Evolutionary conservation across 2,888 invertebrate species (phyloP), one percentile per base, ranked within the genome.

Genomic region (Fragum whitleyi): DNA sequence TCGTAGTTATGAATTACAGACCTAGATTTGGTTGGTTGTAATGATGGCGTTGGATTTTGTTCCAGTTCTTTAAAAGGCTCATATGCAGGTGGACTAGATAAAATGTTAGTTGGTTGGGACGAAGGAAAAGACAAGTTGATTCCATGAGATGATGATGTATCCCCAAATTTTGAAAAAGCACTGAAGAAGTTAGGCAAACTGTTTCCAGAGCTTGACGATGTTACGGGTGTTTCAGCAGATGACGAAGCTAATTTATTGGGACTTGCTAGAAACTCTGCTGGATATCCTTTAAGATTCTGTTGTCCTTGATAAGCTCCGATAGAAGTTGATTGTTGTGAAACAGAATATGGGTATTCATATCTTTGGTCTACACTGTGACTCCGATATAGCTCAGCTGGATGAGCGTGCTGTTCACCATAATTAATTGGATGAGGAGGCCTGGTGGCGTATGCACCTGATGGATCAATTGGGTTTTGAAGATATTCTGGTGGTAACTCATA

Each of bases 131-230:
- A 53, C 21, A 76, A 55, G 23, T n/a, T 59, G 26, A 74, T 7
- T 36, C 39, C 55, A 29, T 74, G 73, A 47, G 23, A 9, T 76
- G 61, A 9, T 76, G 61, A 26, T 5, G n/a, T 72, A 61, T 61
- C 61, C 16, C 32, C 61, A 19, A 61, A 16, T 28, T 68, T 73
- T 29, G 81, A 77, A 69, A 81, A 82, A 7, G 79, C 82, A 65
- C 78, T 82, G 21, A 69, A 82, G 53, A 81, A 81, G 32, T 76
- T 81, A 39, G 81, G 81, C 29, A 81, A 59, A 32, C 23, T 72
- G 62, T 75, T 78, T 32, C 57, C 26, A 51, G 65, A 26, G 68
- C 26, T 39, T 61, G 47, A 51, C 51, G 77, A 14, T 32, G 32
- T 42, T 36, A 42, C 42, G 19, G 59, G 23, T 23, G 19, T 23